phyloP scores from a whole-genome alignment of 2,113 vertebrate species.

The Sula dactylatra region DNA sequence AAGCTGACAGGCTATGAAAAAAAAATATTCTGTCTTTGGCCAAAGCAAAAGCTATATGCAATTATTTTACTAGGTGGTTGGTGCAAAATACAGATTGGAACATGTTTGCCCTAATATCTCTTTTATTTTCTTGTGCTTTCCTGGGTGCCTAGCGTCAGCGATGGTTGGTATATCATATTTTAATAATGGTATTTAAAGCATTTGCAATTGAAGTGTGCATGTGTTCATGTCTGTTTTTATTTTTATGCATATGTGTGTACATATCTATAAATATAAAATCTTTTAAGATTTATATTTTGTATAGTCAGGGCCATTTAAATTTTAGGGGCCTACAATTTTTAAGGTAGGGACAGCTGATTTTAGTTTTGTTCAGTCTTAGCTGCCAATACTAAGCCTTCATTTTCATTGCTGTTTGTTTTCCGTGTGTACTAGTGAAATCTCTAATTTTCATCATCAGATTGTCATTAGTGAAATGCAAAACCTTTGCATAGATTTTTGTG shows the following conservation, averaged over 20 bases:
- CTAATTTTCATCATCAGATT: background rate
- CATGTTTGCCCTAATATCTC: conserved; percentile 56
- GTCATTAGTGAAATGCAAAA: background rate
- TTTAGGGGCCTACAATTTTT: background rate
- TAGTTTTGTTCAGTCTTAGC: background rate
- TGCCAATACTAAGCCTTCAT: background rate
- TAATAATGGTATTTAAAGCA: conserved; percentile 51
- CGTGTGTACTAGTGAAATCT: background rate
- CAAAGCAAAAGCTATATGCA: background rate
- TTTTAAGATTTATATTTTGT: background rate
- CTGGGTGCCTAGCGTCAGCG: conserved; percentile 86
- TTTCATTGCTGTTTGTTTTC: background rate
- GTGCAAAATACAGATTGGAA: background rate
- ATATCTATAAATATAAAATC: background rate
- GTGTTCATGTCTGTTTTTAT: background rate
- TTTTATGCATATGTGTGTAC: background rate
- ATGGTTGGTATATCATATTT: conserved; percentile 92
- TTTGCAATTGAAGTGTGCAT: background rate
- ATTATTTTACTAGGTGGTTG: background rate
- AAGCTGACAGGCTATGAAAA: background rate
- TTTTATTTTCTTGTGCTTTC: conserved; percentile 73
- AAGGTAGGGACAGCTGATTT: background rate
- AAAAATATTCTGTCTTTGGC: background rate
- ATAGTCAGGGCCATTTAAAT: background rate
- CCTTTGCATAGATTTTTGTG: background rate